These are phyloP conservation scores for Nerophis ophidion DNA, from an alignment of 2,113 vertebrate genomes.

Conservation along the genomic window DNA sequence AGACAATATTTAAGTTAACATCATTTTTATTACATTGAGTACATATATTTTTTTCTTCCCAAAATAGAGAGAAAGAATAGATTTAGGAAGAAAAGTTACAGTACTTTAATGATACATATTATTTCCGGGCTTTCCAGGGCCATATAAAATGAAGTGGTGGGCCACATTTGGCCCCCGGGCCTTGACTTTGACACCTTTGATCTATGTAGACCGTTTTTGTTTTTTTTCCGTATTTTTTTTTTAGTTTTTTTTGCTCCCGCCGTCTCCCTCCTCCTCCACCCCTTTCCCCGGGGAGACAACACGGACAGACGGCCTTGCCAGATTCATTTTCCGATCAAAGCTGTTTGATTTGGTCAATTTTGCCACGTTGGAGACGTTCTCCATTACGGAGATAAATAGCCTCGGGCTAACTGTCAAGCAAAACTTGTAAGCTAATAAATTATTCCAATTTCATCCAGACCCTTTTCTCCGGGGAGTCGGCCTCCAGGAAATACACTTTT, in stretches of 20 bases:
- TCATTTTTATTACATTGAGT: too few relatives aligned
- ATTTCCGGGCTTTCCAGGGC: too few relatives aligned
- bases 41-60: too few relatives aligned
- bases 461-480: constrained; percentile 96
- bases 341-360: constrained; percentile 99
- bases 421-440: constrained; percentile 99
- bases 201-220: too few relatives aligned
- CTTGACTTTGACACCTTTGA: too few relatives aligned
- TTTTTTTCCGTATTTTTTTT: too few relatives aligned
- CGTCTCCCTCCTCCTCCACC: constrained; percentile 67
- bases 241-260: constrained; percentile 4
- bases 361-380: constrained; percentile 99
- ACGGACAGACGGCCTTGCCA: constrained; percentile 98
- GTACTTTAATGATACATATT: too few relatives aligned
- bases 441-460: constrained; percentile 98
- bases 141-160: too few relatives aligned
- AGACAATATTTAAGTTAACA: too few relatives aligned
- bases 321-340: constrained; percentile 99
- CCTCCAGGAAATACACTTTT: constrained; percentile 99
- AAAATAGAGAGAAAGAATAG: too few relatives aligned
- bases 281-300: constrained; percentile 83
- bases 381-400: constrained; percentile 99
- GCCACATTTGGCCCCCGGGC: too few relatives aligned
- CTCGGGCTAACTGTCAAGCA: constrained; percentile 99
- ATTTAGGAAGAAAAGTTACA: too few relatives aligned